Percentiles rank a stretch among this genome's conserved stretches.
Conservation (phyloP, 1,140 invertebrate species). For the Drosophila athabasca region DNA sequence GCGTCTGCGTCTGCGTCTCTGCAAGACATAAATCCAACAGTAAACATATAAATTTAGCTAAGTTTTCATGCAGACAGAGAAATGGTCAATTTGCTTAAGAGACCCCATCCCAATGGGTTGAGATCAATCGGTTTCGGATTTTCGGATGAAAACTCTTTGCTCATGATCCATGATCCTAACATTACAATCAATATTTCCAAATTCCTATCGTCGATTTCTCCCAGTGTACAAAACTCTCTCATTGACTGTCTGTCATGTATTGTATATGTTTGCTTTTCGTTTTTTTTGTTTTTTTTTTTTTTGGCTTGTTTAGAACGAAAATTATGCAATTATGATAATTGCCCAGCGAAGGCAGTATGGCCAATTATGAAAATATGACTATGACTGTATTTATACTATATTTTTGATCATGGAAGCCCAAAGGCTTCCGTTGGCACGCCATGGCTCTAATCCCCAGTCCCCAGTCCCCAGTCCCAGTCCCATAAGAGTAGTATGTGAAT, state of each 20-base stretch:
- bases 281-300: background rate
- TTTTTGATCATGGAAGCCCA: constrained; percentile 49
- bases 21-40: constrained; percentile 73
- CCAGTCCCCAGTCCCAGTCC: constrained; percentile 10
- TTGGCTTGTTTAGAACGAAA: constrained; percentile 75
- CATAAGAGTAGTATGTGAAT: background rate
- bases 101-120: background rate
- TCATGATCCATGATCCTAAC: too few relatives aligned
- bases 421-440: constrained; percentile 54
- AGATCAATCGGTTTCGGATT: background rate
- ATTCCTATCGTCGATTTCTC: constrained; percentile 7
- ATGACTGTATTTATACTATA: constrained; percentile 57
- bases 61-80: constrained; percentile 53
- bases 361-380: constrained; percentile 75
- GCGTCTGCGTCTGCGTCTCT: constrained; percentile 48
- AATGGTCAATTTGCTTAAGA: constrained; percentile 8
- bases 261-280: constrained; percentile 51
- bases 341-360: constrained; percentile 69
- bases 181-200: background rate
- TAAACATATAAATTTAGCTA: constrained; percentile 79
- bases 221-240: constrained; percentile 52
- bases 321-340: constrained; percentile 82
- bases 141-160: background rate
- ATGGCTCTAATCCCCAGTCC: constrained; percentile 32
- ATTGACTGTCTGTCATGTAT: constrained; percentile 66